phyloP scores from a whole-genome alignment of 2,113 vertebrate species.

The Myotis yumanensis region DNA sequence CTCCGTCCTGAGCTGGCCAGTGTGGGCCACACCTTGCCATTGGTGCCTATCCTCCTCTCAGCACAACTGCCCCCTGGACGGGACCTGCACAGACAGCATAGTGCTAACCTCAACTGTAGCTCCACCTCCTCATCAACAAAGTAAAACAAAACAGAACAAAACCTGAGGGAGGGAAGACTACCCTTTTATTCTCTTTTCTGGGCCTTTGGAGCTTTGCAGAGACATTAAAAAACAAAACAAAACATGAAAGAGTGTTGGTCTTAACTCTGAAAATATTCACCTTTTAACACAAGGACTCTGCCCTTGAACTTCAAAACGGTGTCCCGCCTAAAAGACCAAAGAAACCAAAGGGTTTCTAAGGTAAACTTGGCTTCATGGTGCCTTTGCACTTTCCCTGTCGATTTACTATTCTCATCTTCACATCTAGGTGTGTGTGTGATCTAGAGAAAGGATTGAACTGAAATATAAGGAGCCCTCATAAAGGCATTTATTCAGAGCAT shows the following conservation, averaged over 20 bases:
- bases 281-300: conserved; percentile 69
- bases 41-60: neutral
- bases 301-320: conserved; percentile 66
- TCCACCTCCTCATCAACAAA: conserved; percentile 67
- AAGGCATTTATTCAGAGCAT: conserved; percentile 56
- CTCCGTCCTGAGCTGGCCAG: neutral
- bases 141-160: conserved; percentile 67
- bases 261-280: conserved; percentile 72
- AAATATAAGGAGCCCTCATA: conserved; percentile 63
- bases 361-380: conserved; percentile 52
- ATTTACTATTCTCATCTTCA: conserved; percentile 72
- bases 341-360: conserved; percentile 57
- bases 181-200: conserved; percentile 40
- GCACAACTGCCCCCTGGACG: neutral
- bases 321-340: conserved; percentile 70
- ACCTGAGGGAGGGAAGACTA: neutral
- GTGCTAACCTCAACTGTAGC: conserved; percentile 58
- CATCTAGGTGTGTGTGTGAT: conserved; percentile 50
- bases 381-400: conserved; percentile 56
- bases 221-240: neutral
- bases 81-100: neutral
- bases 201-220: conserved; percentile 28
- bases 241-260: conserved; percentile 69
- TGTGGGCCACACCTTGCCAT: neutral
- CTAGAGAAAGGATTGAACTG: conserved; percentile 65